These are phyloP conservation scores for Bagarius yarrelli DNA, from an alignment of 2,113 vertebrate species.

Conservation along the genomic window DNA sequence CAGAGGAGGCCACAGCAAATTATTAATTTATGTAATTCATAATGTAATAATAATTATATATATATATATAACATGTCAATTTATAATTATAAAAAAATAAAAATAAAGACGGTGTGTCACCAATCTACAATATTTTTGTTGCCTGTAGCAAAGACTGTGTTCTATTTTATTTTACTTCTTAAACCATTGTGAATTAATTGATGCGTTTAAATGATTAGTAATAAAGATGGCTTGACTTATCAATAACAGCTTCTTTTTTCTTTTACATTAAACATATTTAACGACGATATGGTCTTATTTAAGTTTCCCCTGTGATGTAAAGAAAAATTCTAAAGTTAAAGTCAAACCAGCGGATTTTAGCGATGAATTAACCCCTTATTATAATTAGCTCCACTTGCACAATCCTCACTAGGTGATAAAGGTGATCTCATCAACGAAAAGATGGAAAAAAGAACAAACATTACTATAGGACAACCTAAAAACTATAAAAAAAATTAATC, in stretches of 20 bases:
- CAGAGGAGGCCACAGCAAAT: too few species aligned
- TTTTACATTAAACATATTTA: background rate
- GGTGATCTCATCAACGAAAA: background rate
- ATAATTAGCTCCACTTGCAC: constrained; percentile 38
- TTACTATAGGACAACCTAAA: background rate
- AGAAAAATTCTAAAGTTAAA: background rate
- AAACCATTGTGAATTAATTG: too few species aligned
- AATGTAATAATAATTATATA: too few species aligned
- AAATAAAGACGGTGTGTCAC: too few species aligned
- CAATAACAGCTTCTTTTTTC: background rate
- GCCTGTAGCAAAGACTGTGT: too few species aligned
- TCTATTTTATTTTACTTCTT: too few species aligned
- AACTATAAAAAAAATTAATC: background rate
- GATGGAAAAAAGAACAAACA: constrained; percentile 1
- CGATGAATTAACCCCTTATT: constrained; percentile 73
- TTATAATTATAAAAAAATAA: too few species aligned
- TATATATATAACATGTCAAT: too few species aligned
- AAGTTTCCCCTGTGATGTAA: constrained; percentile 52
- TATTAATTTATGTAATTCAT: too few species aligned
- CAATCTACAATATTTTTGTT: too few species aligned
- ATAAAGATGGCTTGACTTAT: too few species aligned
- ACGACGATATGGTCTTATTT: constrained; percentile 10
- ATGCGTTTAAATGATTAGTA: too few species aligned
- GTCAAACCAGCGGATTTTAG: constrained; percentile 50
- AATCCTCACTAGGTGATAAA: background rate